Conservation (phyloP, 2,888 invertebrate species). For the Lasioglossum figueresi region DNA sequence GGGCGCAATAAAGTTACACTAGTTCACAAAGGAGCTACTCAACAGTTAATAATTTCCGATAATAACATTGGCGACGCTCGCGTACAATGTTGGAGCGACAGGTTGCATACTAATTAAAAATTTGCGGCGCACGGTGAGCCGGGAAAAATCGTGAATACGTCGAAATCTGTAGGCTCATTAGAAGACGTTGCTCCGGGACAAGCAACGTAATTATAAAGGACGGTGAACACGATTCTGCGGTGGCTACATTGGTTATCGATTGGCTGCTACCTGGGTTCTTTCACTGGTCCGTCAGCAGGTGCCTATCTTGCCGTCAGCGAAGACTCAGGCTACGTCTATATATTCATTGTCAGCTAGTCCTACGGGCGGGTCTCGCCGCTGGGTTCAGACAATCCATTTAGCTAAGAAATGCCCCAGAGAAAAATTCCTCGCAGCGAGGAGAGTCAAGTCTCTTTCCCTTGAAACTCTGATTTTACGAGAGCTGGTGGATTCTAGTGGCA, state of each 20-base stretch:
- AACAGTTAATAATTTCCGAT: background rate
- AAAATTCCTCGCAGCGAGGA: background rate
- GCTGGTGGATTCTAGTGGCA: background rate
- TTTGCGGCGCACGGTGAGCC: background rate
- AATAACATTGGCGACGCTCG: background rate
- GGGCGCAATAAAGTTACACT: too few relatives aligned
- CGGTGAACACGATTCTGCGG: background rate
- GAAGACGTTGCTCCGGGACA: background rate
- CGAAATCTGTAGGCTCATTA: background rate
- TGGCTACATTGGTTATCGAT: background rate
- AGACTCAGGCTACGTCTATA: background rate
- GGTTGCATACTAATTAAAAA: background rate
- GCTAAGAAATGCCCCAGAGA: background rate
- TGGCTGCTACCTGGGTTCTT: background rate
- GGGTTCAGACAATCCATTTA: conserved; percentile 1
- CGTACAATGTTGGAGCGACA: background rate
- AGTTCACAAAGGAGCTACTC: too few relatives aligned
- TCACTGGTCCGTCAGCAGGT: background rate
- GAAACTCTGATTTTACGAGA: background rate
- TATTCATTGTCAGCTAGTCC: background rate
- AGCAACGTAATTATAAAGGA: background rate
- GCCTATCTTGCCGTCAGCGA: background rate
- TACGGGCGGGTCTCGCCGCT: background rate
- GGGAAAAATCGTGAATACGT: background rate
- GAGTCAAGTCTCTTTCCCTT: background rate